Evolutionary conservation across 2,888 invertebrate species (phyloP), one percentile per base, ranked within the genome.

Genomic region (Doris montereyensis): DNA sequence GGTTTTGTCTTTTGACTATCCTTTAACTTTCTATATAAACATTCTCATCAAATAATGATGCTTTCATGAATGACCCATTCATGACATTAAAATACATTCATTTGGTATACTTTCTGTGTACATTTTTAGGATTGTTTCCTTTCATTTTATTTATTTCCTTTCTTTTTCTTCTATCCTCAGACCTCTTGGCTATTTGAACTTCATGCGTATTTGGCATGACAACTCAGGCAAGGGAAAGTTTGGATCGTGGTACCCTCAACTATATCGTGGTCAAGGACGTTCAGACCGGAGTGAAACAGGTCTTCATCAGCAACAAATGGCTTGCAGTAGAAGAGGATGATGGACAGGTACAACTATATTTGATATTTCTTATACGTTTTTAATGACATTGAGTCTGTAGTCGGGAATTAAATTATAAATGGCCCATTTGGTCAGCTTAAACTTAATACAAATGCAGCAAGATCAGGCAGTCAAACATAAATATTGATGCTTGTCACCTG

Each of bases 261-360:
- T 91, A 91, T 84, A 85, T 93, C 72, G 83, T 91, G 2, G 87
- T 93, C 8, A 81, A 90, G 8, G 93, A 93, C 84, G 87, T 93
- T 3, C 93, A 93, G 86, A 93, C 92, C 0, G 89, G 90, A 35
- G 85, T 91, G 78, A 91, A 92, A 80, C 92, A 86, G 83, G 87
- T 91, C 82, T 93, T 93, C 84, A 88, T 93, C 58, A 86, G 85
- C 35, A 90, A 93, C 84, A 84, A 85, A 21, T 93, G 93, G 93
- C 89, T 93, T 78, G 92, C 92, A 41, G 90, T 92, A 2, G 93
- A 93, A 82, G 90, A 92, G 83, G 92, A 89, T n/a, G 92, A 93
- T 86, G 92, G 93, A 28, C 87, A 89, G 90, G 92, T 92, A 84
- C 58, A 79, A 24, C 34, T 28, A 21, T 41, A 68, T 17, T n/a